Conservation (phyloP, 2,113 vertebrate genomes). For the Hippocampus comes region DNA sequence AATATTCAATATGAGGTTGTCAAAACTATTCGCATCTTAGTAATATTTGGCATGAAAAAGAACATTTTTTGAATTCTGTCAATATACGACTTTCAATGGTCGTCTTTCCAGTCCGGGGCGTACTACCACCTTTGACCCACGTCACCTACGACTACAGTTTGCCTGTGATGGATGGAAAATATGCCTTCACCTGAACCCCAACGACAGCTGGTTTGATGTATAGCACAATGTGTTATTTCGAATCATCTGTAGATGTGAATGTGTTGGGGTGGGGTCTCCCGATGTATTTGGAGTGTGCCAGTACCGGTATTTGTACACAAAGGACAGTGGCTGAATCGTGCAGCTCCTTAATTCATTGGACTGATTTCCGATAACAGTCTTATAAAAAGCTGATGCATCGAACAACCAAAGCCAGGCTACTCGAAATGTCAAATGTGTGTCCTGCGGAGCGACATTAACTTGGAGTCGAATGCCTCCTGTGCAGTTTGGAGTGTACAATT, state of each 20-base stretch:
- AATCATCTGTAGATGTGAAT: neutral
- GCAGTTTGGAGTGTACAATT: conserved; percentile 51
- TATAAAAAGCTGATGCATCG: neutral
- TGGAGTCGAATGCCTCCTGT: conserved; percentile 18
- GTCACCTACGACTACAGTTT: neutral
- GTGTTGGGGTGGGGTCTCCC: neutral
- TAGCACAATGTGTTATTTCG: neutral
- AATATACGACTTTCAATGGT: neutral
- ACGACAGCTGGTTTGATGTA: neutral
- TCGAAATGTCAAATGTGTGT: neutral
- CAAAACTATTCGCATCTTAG: neutral
- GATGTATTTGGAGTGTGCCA: neutral
- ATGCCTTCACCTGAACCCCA: neutral
- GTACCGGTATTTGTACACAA: neutral
- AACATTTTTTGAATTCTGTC: neutral
- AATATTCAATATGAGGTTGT: neutral
- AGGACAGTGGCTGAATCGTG: neutral
- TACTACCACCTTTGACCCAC: neutral
- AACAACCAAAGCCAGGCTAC: conserved; percentile 2
- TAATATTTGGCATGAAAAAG: neutral
- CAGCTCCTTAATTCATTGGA: neutral
- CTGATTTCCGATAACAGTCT: neutral
- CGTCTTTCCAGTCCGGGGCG: neutral
- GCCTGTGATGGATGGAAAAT: neutral
- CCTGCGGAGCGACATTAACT: neutral